A percentile compares a stretch with the other conserved stretches of the same genome.
phyloP scores from a whole-genome alignment of 2,888 invertebrate species.

The Polydrusus tereticollis region DNA sequence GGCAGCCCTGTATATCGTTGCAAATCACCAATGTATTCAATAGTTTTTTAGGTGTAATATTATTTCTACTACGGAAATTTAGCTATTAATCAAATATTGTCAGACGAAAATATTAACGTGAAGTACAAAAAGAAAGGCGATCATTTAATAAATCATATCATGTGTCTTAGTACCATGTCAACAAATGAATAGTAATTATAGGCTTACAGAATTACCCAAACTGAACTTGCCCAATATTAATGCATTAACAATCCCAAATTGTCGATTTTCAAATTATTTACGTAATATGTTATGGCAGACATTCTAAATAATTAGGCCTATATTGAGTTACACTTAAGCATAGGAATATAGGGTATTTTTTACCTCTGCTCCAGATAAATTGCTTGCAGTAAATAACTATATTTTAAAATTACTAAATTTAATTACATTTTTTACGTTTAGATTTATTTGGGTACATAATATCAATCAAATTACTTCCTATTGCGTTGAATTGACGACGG shows the following conservation, averaged over 20 bases:
- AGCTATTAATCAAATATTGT: too few relatives aligned
- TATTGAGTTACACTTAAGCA: neutral
- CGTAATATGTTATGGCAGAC: neutral
- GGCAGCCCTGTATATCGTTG: too few relatives aligned
- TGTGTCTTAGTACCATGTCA: too few relatives aligned
- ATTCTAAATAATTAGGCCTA: neutral
- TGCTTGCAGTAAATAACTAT: neutral
- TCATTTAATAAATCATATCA: neutral
- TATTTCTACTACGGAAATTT: too few relatives aligned
- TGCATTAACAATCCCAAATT: neutral
- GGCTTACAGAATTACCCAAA: neutral
- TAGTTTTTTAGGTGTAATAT: too few relatives aligned
- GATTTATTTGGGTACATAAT: too few relatives aligned
- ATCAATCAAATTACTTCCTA: too few relatives aligned
- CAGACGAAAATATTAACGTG: neutral
- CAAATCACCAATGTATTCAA: too few relatives aligned
- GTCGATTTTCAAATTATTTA: neutral
- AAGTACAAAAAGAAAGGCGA: neutral
- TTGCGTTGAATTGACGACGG: too few relatives aligned
- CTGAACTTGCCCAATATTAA: neutral
- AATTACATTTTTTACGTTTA: too few relatives aligned
- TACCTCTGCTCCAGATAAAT: neutral
- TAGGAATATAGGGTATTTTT: neutral
- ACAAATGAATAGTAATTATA: neutral
- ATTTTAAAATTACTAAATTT: too few relatives aligned